Evolutionary conservation across 1,140 invertebrate genomes (phyloP).

Genomic region (Sipha flava): DNA sequence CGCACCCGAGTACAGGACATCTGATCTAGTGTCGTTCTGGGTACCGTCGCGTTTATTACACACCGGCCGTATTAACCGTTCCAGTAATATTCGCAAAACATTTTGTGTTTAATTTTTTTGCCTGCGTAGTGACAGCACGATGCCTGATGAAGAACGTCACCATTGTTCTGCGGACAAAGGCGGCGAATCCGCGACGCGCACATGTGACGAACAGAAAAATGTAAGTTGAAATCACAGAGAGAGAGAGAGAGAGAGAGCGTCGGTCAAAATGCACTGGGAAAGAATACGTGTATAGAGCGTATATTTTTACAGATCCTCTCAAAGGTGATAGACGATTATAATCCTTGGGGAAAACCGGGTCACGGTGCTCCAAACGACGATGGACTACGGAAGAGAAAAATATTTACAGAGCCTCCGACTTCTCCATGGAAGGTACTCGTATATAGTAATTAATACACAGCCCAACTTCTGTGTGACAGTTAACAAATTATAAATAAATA

Average conservation of each 20-base stretch:
- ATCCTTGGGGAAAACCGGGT: conserved; percentile 48
- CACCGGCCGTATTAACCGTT: not conserved
- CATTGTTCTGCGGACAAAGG: not conserved
- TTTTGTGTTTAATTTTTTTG: too few relatives aligned
- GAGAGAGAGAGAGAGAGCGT: too few relatives aligned
- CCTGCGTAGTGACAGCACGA: not conserved
- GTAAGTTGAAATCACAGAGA: not conserved
- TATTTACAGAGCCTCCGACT: conserved; percentile 42
- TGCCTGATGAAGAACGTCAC: not conserved
- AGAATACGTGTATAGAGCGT: too few relatives aligned
- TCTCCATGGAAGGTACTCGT: not conserved
- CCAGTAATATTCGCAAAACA: not conserved
- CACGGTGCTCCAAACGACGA: conserved; percentile 46
- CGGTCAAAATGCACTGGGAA: too few relatives aligned
- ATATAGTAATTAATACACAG: too few relatives aligned
- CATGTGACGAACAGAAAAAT: not conserved
- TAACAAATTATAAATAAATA: too few relatives aligned
- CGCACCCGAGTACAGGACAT: not conserved
- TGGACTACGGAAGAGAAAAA: conserved; percentile 45
- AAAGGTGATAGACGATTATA: conserved; percentile 39
- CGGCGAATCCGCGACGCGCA: not conserved
- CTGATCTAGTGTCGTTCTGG: not conserved
- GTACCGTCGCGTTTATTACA: too few relatives aligned
- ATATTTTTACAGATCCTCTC: not conserved
- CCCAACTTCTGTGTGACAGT: too few relatives aligned